These are phyloP conservation scores for Micrasema minimum DNA, from an alignment of 1,140 invertebrate species.

Conservation along the genomic window DNA sequence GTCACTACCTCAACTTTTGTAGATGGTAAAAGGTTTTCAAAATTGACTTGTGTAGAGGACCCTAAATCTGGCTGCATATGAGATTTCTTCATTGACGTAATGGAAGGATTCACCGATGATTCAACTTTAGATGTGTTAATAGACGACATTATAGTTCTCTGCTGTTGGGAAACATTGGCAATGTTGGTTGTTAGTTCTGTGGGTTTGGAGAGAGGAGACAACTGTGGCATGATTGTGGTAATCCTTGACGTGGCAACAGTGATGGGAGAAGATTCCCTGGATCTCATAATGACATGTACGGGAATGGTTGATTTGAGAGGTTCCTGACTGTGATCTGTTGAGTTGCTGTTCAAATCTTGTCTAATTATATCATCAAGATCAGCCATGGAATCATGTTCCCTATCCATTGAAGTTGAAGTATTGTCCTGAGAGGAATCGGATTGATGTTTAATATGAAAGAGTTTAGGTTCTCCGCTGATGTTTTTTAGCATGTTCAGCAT, in stretches of 20 bases:
- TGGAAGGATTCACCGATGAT: constrained; percentile 56
- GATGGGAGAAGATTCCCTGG: constrained; percentile 52
- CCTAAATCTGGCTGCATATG: constrained; percentile 57
- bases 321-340: constrained; percentile 52
- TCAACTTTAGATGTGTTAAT: constrained; percentile 64
- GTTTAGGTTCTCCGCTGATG: constrained; percentile 67
- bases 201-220: constrained; percentile 77
- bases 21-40: constrained; percentile 65
- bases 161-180: constrained; percentile 75
- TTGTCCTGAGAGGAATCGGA: constrained; percentile 38
- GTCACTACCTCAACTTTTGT: constrained; percentile 64
- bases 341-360: constrained; percentile 44
- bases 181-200: constrained; percentile 77
- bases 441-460: constrained; percentile 58
- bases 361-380: constrained; percentile 51
- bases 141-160: constrained; percentile 72
- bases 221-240: constrained; percentile 70
- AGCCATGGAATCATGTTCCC: constrained; percentile 47
- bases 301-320: constrained; percentile 56
- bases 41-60: constrained; percentile 66
- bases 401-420: constrained; percentile 29
- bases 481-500: constrained; percentile 76
- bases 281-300: constrained; percentile 54
- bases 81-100: constrained; percentile 59
- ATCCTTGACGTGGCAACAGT: constrained; percentile 55